A percentile compares a stretch with the other conserved stretches of the same genome.
Conservation (phyloP, 2,113 vertebrate species). For the Leucosticte australis region DNA sequence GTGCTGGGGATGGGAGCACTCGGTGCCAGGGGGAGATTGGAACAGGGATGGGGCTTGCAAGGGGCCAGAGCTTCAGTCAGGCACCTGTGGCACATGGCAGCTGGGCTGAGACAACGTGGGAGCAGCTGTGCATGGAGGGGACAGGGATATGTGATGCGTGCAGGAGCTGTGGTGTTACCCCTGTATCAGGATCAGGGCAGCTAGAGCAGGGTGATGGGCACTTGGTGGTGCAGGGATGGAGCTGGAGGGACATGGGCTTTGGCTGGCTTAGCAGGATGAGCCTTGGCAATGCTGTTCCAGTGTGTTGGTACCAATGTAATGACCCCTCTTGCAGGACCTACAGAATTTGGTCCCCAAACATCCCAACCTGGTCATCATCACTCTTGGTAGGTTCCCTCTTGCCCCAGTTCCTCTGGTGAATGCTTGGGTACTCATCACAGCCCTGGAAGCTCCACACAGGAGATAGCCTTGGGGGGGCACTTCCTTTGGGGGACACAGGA, state of each 20-base stretch:
- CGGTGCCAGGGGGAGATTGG: rapidly evolving
- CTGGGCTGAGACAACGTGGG: too few relatives aligned
- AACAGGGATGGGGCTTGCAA: not conserved
- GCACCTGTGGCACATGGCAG: rapidly evolving
- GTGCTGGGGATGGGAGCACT: not conserved
- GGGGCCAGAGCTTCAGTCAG: rapidly evolving
- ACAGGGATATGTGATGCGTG: rapidly evolving
- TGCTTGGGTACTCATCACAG: not conserved
- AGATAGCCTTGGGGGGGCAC: not conserved
- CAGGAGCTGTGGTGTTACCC: not conserved
- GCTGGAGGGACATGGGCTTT: rapidly evolving
- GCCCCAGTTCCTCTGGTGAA: rapidly evolving
- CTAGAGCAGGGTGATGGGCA: not conserved
- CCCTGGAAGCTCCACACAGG: rapidly evolving
- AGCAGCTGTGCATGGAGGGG: not conserved
- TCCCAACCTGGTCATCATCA: not conserved
- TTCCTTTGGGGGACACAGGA: not conserved
- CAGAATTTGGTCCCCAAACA: not conserved
- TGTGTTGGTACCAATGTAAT: rapidly evolving
- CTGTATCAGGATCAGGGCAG: not conserved
- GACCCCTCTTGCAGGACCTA: not conserved
- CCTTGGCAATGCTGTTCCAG: not conserved
- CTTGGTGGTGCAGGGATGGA: not conserved
- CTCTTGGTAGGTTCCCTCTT: not conserved
- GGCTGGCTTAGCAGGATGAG: not conserved